A percentile compares a stretch with the other conserved stretches of the same genome.
Conservation (phyloP, 2,797 vertebrate species). For the Adelosebastes latens region DNA sequence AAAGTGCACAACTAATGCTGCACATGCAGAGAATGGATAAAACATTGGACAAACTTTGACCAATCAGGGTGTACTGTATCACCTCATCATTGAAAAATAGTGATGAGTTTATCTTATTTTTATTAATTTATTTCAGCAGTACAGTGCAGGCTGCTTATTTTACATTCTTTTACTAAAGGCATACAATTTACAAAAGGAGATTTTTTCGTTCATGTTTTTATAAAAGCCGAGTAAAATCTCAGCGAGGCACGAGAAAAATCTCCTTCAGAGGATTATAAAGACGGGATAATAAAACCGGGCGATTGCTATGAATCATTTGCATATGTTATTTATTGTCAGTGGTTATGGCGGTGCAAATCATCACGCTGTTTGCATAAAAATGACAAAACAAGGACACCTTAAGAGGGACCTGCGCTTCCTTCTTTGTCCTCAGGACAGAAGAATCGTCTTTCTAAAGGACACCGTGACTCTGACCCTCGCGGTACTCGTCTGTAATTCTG, state of each 20-base stretch:
- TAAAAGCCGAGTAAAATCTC: slow-evolving; percentile 22
- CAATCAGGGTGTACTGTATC: not conserved
- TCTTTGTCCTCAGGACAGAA: not conserved
- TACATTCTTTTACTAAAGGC: not conserved
- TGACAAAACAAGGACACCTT: slow-evolving; percentile 26
- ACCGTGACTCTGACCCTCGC: not conserved
- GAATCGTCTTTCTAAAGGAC: not conserved
- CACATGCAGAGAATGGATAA: not conserved
- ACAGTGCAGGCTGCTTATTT: not conserved
- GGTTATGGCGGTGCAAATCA: slow-evolving; percentile 32
- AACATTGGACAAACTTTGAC: not conserved
- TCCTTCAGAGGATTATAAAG: slow-evolving; percentile 35
- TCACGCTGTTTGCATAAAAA: slow-evolving; percentile 21
- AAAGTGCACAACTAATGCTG: not conserved
- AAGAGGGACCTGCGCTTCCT: not conserved
- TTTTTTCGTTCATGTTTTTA: not conserved
- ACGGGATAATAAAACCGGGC: slow-evolving; percentile 25
- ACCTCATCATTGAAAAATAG: not conserved
- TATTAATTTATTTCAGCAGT: not conserved
- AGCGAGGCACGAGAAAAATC: slow-evolving; percentile 17
- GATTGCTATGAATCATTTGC: slow-evolving; percentile 36
- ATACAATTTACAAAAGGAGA: not conserved
- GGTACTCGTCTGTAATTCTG: not conserved
- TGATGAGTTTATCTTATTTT: not conserved
- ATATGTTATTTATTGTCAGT: slow-evolving; percentile 42